Conservation (phyloP, 1,140 invertebrate genomes). For the Drosophila kanapiae region DNA sequence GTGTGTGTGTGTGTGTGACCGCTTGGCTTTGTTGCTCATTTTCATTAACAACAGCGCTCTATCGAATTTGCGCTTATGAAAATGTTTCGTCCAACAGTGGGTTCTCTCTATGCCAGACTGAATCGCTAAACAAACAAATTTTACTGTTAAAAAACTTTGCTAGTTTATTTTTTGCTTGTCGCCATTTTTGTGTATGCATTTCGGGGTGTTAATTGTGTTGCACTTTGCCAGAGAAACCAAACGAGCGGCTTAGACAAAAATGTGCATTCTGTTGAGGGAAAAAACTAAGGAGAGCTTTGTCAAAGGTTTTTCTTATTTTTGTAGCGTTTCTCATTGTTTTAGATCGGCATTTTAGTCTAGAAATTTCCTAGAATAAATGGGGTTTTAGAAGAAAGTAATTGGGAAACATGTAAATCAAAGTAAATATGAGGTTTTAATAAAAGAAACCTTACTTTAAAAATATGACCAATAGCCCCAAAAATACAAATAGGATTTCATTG, state of each 20-base stretch:
- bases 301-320: background rate
- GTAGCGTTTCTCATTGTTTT: background rate
- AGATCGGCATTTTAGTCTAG: background rate
- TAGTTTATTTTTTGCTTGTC: slow-evolving; percentile 2
- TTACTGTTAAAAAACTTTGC: slow-evolving; percentile 71
- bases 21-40: slow-evolving; percentile 80
- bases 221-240: slow-evolving; percentile 69
- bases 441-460: background rate
- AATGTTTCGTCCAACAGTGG: slow-evolving; percentile 72
- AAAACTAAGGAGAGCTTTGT: slow-evolving; percentile 71
- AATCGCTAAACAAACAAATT: slow-evolving; percentile 74
- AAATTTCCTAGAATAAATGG: background rate
- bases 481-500: background rate
- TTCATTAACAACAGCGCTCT: slow-evolving; percentile 76
- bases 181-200: slow-evolving; percentile 61
- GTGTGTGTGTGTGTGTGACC: slow-evolving; percentile 38
- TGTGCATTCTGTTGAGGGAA: slow-evolving; percentile 33
- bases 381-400: background rate
- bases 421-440: background rate
- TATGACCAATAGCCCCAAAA: background rate
- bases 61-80: slow-evolving; percentile 33
- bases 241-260: slow-evolving; percentile 39
- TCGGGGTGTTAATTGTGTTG: slow-evolving; percentile 83
- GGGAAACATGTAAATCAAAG: background rate
- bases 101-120: slow-evolving; percentile 52